Evolutionary conservation across 2,888 invertebrate species (phyloP).

Genomic region (Labia minor): DNA sequence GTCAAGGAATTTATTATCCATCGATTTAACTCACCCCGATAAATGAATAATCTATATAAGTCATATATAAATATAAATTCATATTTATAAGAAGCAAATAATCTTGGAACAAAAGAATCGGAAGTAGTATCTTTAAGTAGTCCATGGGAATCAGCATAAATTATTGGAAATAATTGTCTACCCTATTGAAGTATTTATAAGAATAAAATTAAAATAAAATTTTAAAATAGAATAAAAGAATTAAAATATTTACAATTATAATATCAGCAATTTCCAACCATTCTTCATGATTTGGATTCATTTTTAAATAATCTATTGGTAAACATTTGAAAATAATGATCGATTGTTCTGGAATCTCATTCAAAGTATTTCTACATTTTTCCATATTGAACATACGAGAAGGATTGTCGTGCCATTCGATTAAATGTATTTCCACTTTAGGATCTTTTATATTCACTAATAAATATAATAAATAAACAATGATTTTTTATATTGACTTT

Average conservation of each 20-base stretch:
- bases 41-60: neutral
- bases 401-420: neutral
- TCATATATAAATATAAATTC: neutral
- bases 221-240: too few species aligned
- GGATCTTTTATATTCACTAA: too few species aligned
- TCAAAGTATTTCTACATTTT: constrained; percentile 29
- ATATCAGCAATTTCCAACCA: constrained; percentile 84
- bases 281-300: constrained; percentile 86
- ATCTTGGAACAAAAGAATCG: neutral
- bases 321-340: constrained; percentile 85
- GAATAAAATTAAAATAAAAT: too few species aligned
- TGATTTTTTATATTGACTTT: too few species aligned
- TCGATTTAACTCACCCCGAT: neutral
- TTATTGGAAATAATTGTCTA: neutral
- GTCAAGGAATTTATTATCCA: too few species aligned
- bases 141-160: neutral
- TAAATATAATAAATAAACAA: too few species aligned
- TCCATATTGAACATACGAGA: neutral
- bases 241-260: constrained; percentile 63
- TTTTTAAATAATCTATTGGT: constrained; percentile 98
- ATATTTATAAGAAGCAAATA: neutral
- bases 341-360: constrained; percentile 43
- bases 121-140: neutral
- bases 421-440: too few species aligned
- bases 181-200: too few species aligned